These are phyloP conservation scores for Bombus balteatus DNA, from an alignment of 1,140 invertebrate genomes.

Conservation along the genomic window DNA sequence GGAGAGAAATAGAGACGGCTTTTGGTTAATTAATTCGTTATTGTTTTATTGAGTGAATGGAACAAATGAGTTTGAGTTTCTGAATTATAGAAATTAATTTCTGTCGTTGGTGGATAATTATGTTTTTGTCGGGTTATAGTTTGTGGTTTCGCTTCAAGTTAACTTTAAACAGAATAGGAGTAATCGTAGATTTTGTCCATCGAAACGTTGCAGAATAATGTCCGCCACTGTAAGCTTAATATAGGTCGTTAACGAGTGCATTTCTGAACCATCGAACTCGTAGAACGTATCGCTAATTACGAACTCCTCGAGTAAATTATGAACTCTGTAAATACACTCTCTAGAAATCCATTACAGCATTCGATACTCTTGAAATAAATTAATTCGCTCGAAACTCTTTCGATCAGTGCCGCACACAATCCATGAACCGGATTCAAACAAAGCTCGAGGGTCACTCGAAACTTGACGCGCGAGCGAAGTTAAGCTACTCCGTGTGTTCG, in stretches of 20 bases:
- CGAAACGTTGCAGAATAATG: not conserved
- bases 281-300: conserved; percentile 17
- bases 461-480: conserved; percentile 17
- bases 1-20: no score
- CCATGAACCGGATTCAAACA: not conserved
- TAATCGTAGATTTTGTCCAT: not conserved
- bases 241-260: not conserved
- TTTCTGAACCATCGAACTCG: not conserved
- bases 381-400: conserved; percentile 19
- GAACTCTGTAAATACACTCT: conserved; percentile 17
- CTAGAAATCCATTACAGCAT: not conserved
- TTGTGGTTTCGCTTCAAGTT: not conserved
- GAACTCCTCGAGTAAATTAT: conserved; percentile 21
- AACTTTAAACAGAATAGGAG: not conserved
- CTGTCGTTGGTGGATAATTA: not conserved
- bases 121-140: not conserved
- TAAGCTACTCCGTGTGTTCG: not conserved
- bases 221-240: not conserved
- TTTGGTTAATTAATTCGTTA: no score
- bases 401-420: not conserved
- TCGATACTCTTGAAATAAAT: conserved; percentile 14
- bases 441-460: conserved; percentile 26
- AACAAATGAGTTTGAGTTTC: not conserved
- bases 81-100: not conserved
- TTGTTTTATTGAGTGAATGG: no score